These are phyloP conservation scores for Clarias macrocephalus DNA, from an alignment of 2,113 vertebrate genomes.

Conservation along the genomic window DNA sequence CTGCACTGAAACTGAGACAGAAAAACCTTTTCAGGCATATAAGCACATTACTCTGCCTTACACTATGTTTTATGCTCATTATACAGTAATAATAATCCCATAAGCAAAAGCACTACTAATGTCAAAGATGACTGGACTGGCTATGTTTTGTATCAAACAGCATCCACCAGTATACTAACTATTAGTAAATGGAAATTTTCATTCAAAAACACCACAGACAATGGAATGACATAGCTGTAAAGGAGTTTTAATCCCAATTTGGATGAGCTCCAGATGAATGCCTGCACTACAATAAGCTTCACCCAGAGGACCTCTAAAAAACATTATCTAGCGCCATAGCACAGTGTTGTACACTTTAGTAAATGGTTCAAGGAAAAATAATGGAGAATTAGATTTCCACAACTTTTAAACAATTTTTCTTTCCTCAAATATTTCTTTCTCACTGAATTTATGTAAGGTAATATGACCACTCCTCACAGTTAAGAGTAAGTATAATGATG, in stretches of 20 bases:
- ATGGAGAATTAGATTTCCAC: neutral
- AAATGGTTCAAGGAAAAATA: neutral
- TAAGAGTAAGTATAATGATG: neutral
- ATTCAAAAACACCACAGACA: slow-evolving; percentile 56
- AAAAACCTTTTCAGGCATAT: slow-evolving; percentile 53
- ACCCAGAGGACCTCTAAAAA: slow-evolving; percentile 49
- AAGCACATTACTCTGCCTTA: neutral
- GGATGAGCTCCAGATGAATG: slow-evolving; percentile 63
- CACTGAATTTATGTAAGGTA: neutral
- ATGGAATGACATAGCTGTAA: slow-evolving; percentile 61
- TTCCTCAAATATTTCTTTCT: neutral
- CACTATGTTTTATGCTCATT: neutral
- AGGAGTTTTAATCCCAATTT: slow-evolving; percentile 64
- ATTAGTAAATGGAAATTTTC: slow-evolving; percentile 26
- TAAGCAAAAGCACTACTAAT: slow-evolving; percentile 1
- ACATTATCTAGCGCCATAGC: slow-evolving; percentile 36
- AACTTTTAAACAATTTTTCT: neutral
- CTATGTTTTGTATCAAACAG: neutral
- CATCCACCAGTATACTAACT: neutral
- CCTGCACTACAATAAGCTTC: slow-evolving; percentile 49
- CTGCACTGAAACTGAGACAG: neutral
- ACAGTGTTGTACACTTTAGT: slow-evolving; percentile 3
- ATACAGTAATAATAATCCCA: neutral
- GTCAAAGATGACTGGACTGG: slow-evolving; percentile 11
- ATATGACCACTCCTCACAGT: neutral